Percentiles rank a stretch among this genome's conserved stretches.
Conservation (phyloP, 2,113 vertebrate genomes). For the Poicephalus meyeri region DNA sequence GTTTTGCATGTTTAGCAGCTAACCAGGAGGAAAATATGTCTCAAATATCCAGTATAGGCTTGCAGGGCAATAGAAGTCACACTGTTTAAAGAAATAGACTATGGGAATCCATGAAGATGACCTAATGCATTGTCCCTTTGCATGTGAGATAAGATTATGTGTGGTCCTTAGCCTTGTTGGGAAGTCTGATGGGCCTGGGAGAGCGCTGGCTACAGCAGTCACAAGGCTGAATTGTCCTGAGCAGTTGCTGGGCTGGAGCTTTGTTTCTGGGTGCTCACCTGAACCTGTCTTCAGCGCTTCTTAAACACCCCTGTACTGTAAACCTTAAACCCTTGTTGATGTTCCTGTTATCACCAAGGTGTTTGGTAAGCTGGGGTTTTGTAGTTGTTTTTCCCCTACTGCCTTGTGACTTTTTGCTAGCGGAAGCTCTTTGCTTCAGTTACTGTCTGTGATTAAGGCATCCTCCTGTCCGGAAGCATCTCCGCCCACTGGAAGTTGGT, state of each 20-base stretch:
- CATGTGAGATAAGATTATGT: background rate
- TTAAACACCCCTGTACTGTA: background rate
- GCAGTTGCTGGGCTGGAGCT: background rate
- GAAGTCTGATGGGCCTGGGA: background rate
- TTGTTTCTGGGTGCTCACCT: background rate
- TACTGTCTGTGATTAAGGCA: background rate
- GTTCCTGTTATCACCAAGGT: background rate
- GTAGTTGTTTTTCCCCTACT: background rate
- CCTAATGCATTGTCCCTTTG: background rate
- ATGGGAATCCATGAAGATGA: background rate
- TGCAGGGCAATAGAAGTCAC: background rate
- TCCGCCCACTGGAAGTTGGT: background rate
- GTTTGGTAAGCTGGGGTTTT: background rate
- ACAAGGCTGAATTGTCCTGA: background rate
- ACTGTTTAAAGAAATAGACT: background rate
- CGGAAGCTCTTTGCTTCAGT: background rate
- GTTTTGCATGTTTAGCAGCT: background rate
- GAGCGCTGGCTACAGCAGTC: background rate
- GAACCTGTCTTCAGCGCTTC: background rate
- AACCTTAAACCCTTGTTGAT: background rate
- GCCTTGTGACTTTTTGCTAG: background rate
- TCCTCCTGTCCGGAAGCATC: rapidly evolving
- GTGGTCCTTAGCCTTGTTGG: background rate
- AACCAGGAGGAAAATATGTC: background rate
- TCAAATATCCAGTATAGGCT: background rate